A percentile compares a stretch with the other conserved stretches of the same genome.
These are phyloP conservation scores for Cremastinae sp. DNA, from an alignment of 2,888 invertebrate genomes.

Conservation along the genomic window DNA sequence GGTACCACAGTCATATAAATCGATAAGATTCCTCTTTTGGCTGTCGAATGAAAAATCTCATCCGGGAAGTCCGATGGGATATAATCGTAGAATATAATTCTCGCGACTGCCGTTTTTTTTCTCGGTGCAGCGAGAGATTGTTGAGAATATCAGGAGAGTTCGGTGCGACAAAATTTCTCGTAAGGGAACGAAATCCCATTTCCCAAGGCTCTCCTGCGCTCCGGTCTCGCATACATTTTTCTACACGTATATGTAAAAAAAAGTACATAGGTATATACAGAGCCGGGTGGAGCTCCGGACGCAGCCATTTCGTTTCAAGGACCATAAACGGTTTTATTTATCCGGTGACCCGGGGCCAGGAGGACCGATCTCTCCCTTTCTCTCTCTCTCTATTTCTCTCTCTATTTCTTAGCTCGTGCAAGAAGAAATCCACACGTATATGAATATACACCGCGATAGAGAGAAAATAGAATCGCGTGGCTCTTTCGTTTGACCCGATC, in stretches of 20 bases:
- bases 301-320: slow-evolving; percentile 53
- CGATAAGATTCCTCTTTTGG: slow-evolving; percentile 20
- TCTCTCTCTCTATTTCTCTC: slow-evolving; percentile 5
- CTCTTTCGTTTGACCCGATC: slow-evolving; percentile 67
- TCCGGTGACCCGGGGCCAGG: slow-evolving; percentile 51
- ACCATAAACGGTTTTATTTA: slow-evolving; percentile 70
- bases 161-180: slow-evolving; percentile 40
- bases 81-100: slow-evolving; percentile 39
- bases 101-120: slow-evolving; percentile 1
- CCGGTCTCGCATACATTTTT: no score
- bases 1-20: background rate
- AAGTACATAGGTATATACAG: background rate
- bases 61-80: slow-evolving; percentile 21
- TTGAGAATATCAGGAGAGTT: background rate
- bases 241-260: slow-evolving; percentile 55
- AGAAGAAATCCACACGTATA: background rate
- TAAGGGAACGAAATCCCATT: slow-evolving; percentile 70
- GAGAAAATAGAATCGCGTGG: slow-evolving; percentile 72
- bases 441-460: slow-evolving; percentile 13
- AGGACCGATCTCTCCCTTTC: slow-evolving; percentile 47
- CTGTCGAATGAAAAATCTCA: slow-evolving; percentile 21
- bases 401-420: background rate
- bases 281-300: slow-evolving; percentile 32
- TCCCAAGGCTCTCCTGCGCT: slow-evolving; percentile 63
- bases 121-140: slow-evolving; percentile 26